A percentile compares a stretch with the other conserved stretches of the same genome.
Evolutionary conservation across 2,113 vertebrate genomes (phyloP).

Genomic region (Oncorhynchus gorbuscha): DNA sequence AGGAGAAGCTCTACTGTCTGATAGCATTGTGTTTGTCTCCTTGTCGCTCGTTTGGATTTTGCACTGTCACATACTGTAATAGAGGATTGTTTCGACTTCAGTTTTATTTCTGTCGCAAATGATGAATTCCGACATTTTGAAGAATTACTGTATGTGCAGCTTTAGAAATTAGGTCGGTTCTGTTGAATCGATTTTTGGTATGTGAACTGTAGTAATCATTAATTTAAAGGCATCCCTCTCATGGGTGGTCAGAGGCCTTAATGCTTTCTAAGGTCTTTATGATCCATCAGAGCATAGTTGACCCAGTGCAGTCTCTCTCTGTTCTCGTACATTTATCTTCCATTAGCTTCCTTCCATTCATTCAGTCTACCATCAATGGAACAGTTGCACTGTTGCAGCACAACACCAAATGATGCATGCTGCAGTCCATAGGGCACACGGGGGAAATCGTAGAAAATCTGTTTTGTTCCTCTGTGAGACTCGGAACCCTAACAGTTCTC

Average conservation of each 20-base stretch:
- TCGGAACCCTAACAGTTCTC: conserved; percentile 37
- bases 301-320: too few relatives aligned
- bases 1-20: too few relatives aligned
- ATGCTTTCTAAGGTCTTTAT: too few relatives aligned
- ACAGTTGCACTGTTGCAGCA: neutral
- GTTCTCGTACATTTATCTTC: too few relatives aligned
- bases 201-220: neutral
- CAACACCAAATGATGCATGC: neutral
- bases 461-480: neutral
- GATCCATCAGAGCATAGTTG: neutral
- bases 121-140: neutral
- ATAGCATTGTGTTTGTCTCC: neutral
- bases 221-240: neutral
- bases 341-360: neutral
- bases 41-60: conserved; percentile 13
- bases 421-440: neutral
- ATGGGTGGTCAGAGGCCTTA: neutral
- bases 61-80: neutral
- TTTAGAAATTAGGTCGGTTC: neutral
- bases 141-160: neutral
- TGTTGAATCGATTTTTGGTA: neutral
- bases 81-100: neutral
- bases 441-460: conserved; percentile 4
- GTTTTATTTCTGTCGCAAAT: neutral
- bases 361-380: neutral